These are phyloP conservation scores for Manis javanica DNA, from an alignment of 2,797 vertebrate species.

Conservation along the genomic window DNA sequence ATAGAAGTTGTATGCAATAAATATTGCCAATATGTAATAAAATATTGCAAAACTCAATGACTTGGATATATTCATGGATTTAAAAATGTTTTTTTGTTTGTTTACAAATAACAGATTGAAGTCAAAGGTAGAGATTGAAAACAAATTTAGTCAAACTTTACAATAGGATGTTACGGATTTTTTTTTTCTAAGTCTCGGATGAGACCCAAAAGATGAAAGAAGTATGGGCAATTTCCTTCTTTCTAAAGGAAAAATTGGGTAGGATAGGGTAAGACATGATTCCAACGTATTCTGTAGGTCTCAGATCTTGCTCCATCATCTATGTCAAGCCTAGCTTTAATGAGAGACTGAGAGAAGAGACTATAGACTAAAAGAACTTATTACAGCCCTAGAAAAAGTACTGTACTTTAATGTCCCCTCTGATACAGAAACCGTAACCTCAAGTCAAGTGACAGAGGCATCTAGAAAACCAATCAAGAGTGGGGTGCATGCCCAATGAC, in stretches of 20 bases:
- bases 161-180: background rate
- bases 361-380: background rate
- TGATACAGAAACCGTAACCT: background rate
- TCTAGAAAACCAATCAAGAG: background rate
- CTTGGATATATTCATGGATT: background rate
- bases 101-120: background rate
- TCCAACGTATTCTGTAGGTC: background rate
- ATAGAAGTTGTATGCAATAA: background rate
- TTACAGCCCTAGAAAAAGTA: background rate
- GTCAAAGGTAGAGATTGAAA: background rate
- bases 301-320: background rate
- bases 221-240: background rate
- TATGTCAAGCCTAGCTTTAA: background rate
- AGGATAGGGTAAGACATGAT: background rate
- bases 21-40: background rate
- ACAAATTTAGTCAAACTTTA: background rate
- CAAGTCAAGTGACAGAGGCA: background rate
- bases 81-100: background rate
- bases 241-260: background rate
- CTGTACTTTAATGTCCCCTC: background rate
- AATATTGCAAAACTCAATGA: background rate
- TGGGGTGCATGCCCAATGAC: background rate
- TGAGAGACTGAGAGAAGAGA: background rate
- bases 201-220: background rate
- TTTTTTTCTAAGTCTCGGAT: background rate